Conservation (phyloP, 2,888 invertebrate species). For the Chrysolina haemoptera region DNA sequence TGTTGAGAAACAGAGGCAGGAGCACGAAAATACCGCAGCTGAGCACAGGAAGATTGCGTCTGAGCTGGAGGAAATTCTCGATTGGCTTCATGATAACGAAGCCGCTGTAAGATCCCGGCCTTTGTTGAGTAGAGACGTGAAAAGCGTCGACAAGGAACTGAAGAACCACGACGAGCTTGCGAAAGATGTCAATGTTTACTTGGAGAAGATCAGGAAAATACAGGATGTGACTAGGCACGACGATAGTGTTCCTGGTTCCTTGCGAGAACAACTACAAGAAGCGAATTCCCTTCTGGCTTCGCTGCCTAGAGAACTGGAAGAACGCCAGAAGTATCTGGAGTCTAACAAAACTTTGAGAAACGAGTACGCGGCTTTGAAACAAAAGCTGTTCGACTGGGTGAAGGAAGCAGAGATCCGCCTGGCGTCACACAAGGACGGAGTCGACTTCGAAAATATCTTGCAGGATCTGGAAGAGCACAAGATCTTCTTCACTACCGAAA, state of each 20-base stretch:
- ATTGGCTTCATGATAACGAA: slow-evolving; percentile 88
- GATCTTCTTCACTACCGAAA: slow-evolving; percentile 86
- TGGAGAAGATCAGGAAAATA: slow-evolving; percentile 76
- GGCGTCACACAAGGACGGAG: slow-evolving; percentile 85
- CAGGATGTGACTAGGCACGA: slow-evolving; percentile 82
- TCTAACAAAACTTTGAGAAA: slow-evolving; percentile 83
- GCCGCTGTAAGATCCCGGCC: slow-evolving; percentile 87
- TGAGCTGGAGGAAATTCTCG: slow-evolving; percentile 86
- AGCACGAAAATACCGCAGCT: slow-evolving; percentile 89
- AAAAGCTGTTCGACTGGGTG: slow-evolving; percentile 87
- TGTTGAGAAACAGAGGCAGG: slow-evolving; percentile 89
- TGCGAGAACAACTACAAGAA: slow-evolving; percentile 89
- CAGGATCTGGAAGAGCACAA: slow-evolving; percentile 90
- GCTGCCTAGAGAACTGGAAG: slow-evolving; percentile 85
- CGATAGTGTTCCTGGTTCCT: slow-evolving; percentile 83
- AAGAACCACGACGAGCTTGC: slow-evolving; percentile 81
- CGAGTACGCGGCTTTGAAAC: slow-evolving; percentile 83
- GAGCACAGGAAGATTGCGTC: slow-evolving; percentile 89
- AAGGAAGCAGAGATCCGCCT: slow-evolving; percentile 86
- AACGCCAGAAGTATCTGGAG: slow-evolving; percentile 85
- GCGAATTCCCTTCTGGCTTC: slow-evolving; percentile 84
- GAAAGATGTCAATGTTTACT: slow-evolving; percentile 78
- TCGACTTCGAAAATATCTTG: slow-evolving; percentile 89
- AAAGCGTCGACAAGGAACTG: slow-evolving; percentile 87
- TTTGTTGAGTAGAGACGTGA: slow-evolving; percentile 82